Percentiles rank a stretch among this genome's conserved stretches.
Conservation (phyloP, 1,140 invertebrate species). For the Gonioctena quinquepunctata region DNA sequence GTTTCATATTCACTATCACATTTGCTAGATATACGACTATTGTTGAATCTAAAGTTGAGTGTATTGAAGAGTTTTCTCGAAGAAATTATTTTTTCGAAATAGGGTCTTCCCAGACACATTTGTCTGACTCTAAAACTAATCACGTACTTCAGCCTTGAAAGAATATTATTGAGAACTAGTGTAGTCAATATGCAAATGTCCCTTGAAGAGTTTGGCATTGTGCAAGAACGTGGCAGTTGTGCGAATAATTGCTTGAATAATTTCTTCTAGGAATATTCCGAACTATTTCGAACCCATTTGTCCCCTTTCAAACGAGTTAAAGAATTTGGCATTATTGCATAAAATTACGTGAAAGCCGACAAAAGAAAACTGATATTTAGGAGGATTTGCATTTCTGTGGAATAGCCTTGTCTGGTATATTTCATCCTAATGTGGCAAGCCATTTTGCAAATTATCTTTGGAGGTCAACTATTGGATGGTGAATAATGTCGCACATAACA, state of each 20-base stretch:
- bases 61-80: too few species aligned
- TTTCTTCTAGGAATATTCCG: neutral
- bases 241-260: slow-evolving; percentile 1
- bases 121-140: too few species aligned
- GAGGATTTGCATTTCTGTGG: neutral
- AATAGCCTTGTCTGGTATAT: neutral
- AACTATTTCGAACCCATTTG: slow-evolving; percentile 13
- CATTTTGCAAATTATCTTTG: neutral
- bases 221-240: neutral
- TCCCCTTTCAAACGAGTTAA: slow-evolving; percentile 8
- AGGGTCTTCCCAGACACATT: too few species aligned
- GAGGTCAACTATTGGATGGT: neutral
- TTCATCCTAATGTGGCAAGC: neutral
- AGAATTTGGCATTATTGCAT: neutral
- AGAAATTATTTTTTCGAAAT: too few species aligned
- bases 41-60: too few species aligned
- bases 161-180: too few species aligned
- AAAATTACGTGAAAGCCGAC: neutral
- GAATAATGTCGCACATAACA: too few species aligned
- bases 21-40: too few species aligned
- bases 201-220: neutral
- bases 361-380: neutral
- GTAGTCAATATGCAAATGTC: too few species aligned
- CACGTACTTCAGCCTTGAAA: too few species aligned
- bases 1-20: too few species aligned